Evolutionary conservation across 2,888 invertebrate genomes (phyloP).

Genomic region (Microplitis manilae): DNA sequence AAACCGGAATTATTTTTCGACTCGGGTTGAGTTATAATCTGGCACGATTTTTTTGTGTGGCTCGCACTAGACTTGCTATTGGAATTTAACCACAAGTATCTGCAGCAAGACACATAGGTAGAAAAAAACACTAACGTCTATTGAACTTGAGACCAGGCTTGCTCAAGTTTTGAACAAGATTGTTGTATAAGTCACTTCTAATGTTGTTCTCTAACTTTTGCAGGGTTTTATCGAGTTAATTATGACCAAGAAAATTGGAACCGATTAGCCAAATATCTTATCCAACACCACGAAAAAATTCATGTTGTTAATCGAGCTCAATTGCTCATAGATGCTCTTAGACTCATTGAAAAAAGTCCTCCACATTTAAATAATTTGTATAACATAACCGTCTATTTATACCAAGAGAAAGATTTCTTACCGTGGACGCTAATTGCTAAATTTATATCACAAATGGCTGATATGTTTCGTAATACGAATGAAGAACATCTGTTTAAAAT

Average conservation of each 20-base stretch:
- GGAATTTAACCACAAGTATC: no score
- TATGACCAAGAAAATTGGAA: slow-evolving; percentile 81
- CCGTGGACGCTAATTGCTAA: slow-evolving; percentile 77
- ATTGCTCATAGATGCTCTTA: slow-evolving; percentile 81
- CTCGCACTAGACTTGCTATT: neutral
- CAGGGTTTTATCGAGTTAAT: slow-evolving; percentile 70
- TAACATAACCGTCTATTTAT: slow-evolving; percentile 75
- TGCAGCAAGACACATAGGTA: no score
- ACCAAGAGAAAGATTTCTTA: slow-evolving; percentile 77
- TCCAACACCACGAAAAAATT: slow-evolving; percentile 72
- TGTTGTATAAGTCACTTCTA: neutral
- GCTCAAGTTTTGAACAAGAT: no score
- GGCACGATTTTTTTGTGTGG: slow-evolving; percentile 28
- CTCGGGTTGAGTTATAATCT: no score
- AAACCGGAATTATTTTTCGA: no score
- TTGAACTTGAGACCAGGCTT: no score
- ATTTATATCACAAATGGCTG: neutral
- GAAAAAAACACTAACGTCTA: no score
- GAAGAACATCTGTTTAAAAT: slow-evolving; percentile 46
- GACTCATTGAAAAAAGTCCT: slow-evolving; percentile 72
- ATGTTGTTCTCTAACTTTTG: neutral
- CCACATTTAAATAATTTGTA: slow-evolving; percentile 69
- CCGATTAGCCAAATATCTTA: slow-evolving; percentile 73
- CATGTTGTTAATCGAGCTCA: slow-evolving; percentile 82
- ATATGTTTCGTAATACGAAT: slow-evolving; percentile 1